Conservation (phyloP, 2,797 vertebrate species). For the Peromyscus melanophrys region DNA sequence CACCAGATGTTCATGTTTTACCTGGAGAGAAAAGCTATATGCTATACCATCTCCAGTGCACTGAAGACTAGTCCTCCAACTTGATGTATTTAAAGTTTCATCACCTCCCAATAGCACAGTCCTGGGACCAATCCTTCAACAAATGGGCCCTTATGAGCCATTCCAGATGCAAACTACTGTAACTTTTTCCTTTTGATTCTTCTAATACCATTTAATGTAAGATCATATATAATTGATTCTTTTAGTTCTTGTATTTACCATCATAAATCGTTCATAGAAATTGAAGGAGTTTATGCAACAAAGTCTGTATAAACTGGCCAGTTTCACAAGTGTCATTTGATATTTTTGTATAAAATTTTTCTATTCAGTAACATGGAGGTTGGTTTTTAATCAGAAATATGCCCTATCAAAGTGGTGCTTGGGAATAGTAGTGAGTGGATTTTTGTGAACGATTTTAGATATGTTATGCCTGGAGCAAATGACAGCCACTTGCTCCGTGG, state of each 20-base stretch:
- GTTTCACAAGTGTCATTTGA: neutral
- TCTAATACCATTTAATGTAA: neutral
- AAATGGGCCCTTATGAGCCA: neutral
- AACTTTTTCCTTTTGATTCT: slow-evolving; percentile 18
- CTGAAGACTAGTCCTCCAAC: neutral
- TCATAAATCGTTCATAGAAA: neutral
- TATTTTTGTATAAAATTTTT: neutral
- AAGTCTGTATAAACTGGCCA: neutral
- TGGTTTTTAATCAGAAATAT: slow-evolving; percentile 13
- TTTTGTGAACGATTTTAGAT: slow-evolving; percentile 49
- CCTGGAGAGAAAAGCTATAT: neutral
- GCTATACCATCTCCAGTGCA: neutral
- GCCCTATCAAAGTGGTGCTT: slow-evolving; percentile 8
- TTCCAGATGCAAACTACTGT: neutral
- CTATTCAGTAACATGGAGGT: neutral
- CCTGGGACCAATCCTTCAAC: neutral
- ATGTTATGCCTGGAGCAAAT: slow-evolving; percentile 23
- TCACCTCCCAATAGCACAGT: neutral
- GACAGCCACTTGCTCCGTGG: neutral
- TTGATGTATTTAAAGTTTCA: neutral
- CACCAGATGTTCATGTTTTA: neutral
- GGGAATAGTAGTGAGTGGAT: neutral
- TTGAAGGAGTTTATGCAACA: neutral
- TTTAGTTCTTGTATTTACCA: slow-evolving; percentile 6
- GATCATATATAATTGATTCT: neutral